Evolutionary conservation across 1,140 invertebrate genomes (phyloP), one percentile per base, ranked within the genome.

Genomic region (Stratiolaelaps scimitus): DNA sequence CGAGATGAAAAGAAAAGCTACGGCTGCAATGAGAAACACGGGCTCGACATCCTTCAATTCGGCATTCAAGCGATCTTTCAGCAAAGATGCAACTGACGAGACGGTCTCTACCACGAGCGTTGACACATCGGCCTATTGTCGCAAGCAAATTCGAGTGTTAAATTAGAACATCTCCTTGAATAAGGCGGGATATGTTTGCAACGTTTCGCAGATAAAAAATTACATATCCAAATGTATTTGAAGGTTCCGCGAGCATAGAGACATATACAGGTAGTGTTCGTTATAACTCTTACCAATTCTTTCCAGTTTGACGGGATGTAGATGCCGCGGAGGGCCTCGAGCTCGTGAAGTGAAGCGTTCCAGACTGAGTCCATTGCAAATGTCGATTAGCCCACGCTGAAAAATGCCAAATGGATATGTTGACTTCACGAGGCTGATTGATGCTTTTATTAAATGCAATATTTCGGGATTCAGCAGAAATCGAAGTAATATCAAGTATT

Each of bases 41-140:
- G 53, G 53, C 23, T 60, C 53, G 17, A 60, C 53, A 29, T 10
- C 53, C 34, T 60, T 13, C 26, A 60, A 23, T 23, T 60, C 53
- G 13, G n/a, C 15, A 34, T 60, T 60, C 26, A 60, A 15, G n/a
- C 23, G 53, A 2, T 60, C 4, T 2, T 34, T 26, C 6, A 26
- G 15, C 23, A 60, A 60, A 19, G 26, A 26, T 26, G 26, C 20
- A 15, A 26, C 26, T 60, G 26, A 13, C 15, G 34, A 23, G 15
- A 60, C 15, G 13, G 53, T 60, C 26, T 60, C 23, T 4, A 26
- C 15, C 4, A 60, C 53, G 53, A 60, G 53, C 53, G 26, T 60
- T 60, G 17, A 15, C 6, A 60, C 23, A 26, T 60, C 23, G 34
- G 23, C 53, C 53, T 60, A 23, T 34, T 40, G 4, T 10, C 4